These are phyloP conservation scores for Ctenomys sociabilis DNA, from an alignment of 2,113 vertebrate genomes.

Conservation along the genomic window DNA sequence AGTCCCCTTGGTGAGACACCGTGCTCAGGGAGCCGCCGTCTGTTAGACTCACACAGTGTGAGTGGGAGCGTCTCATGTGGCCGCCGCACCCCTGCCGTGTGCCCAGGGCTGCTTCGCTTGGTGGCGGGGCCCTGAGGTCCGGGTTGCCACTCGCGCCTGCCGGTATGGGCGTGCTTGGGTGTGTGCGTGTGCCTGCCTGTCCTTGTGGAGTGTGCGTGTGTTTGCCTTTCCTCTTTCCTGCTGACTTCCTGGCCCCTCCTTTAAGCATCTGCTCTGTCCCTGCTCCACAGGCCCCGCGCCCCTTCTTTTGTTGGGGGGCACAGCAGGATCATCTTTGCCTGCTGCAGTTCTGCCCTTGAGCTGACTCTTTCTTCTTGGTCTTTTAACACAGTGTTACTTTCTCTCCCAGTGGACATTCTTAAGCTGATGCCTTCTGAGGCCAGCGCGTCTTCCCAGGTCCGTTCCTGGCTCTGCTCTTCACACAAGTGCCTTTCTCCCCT, in stretches of 20 bases:
- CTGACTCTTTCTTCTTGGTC: conserved; percentile 66
- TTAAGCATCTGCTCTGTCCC: not conserved
- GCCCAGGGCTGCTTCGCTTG: conserved; percentile 69
- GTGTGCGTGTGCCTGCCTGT: conserved; percentile 42
- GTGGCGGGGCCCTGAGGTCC: conserved; percentile 64
- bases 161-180: not conserved
- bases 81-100: conserved; percentile 51
- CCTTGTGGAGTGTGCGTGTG: conserved; percentile 40
- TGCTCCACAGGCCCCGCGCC: conserved; percentile 54
- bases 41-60: conserved; percentile 68
- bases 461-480: conserved; percentile 66
- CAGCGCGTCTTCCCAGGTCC: conserved; percentile 70
- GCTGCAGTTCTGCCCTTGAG: conserved; percentile 9
- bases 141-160: not conserved
- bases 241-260: conserved; percentile 51
- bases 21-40: not conserved
- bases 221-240: conserved; percentile 61
- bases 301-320: not conserved
- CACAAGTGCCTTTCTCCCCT: conserved; percentile 72
- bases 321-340: conserved; percentile 19
- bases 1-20: not conserved
- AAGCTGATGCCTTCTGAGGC: conserved; percentile 75
- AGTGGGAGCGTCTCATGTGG: conserved; percentile 79
- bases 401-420: conserved; percentile 73
- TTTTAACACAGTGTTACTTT: conserved; percentile 69